phyloP scores from a whole-genome alignment of 1,140 invertebrate genomes.

The Holcopasites calliopsidis region DNA sequence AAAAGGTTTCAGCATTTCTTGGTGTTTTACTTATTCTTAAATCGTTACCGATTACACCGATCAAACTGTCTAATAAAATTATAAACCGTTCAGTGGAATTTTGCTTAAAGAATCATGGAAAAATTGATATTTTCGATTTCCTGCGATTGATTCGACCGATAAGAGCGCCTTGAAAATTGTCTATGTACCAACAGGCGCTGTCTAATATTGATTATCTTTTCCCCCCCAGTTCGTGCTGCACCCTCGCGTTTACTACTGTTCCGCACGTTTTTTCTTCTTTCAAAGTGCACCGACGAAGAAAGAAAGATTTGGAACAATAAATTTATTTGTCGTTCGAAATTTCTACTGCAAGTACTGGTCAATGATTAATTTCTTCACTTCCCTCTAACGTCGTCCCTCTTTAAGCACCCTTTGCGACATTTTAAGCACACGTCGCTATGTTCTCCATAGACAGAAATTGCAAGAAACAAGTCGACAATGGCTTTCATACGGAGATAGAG shows the following conservation, averaged over 20 bases:
- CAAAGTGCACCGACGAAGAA: too few species aligned
- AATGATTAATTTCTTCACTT: too few species aligned
- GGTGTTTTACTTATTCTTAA: background rate
- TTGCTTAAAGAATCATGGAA: background rate
- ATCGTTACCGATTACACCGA: background rate
- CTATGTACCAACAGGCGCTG: background rate
- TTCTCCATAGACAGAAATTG: too few species aligned
- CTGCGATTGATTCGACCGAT: slow-evolving; percentile 3
- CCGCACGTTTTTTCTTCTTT: too few species aligned
- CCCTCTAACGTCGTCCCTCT: too few species aligned
- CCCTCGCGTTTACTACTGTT: background rate
- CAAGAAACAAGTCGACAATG: too few species aligned
- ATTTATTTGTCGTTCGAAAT: too few species aligned
- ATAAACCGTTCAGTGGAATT: background rate
- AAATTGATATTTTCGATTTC: background rate
- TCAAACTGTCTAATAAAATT: background rate
- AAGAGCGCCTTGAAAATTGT: background rate
- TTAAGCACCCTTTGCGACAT: too few species aligned
- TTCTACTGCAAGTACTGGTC: too few species aligned
- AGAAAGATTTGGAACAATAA: too few species aligned
- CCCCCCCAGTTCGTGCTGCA: slow-evolving; percentile 4
- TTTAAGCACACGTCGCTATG: too few species aligned
- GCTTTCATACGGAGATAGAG: too few species aligned
- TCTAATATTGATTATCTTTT: background rate
- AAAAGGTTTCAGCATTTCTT: background rate